These are phyloP conservation scores for Melinaea marsaeus DNA, from an alignment of 2,888 invertebrate species.

Conservation along the genomic window DNA sequence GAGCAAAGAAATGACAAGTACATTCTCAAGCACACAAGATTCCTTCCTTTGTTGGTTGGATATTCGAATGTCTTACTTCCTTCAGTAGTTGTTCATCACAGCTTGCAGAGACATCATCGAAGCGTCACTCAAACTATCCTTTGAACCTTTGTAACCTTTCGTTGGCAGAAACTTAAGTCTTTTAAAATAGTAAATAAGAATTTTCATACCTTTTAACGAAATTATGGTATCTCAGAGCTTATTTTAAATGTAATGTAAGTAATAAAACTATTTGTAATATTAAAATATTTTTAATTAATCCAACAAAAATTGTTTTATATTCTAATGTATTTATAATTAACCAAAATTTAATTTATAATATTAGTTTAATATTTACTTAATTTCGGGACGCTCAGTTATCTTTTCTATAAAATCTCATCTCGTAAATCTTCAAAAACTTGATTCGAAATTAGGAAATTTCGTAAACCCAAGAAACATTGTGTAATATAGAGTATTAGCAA, in stretches of 20 bases:
- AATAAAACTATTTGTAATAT: too few species aligned
- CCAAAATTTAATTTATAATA: too few species aligned
- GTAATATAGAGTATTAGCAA: slow-evolving; percentile 29
- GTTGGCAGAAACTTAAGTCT: background rate
- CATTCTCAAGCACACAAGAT: slow-evolving; percentile 1
- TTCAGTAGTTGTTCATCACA: background rate
- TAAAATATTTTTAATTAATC: too few species aligned
- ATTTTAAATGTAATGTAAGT: too few species aligned
- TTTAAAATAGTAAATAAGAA: too few species aligned
- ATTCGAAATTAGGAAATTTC: slow-evolving; percentile 19
- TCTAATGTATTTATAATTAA: too few species aligned
- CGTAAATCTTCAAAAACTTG: slow-evolving; percentile 2
- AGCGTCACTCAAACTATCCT: background rate
- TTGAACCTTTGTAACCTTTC: background rate
- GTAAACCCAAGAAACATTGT: slow-evolving; percentile 23
- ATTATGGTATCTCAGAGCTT: too few species aligned
- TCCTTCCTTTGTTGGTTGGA: background rate
- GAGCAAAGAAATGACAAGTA: slow-evolving; percentile 7
- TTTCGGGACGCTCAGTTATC: background rate
- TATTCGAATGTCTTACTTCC: background rate
- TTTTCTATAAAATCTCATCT: background rate
- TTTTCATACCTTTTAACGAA: too few species aligned
- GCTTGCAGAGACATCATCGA: background rate
- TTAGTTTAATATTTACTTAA: too few species aligned
- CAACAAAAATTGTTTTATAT: too few species aligned